phyloP scores from a whole-genome alignment of 2,797 vertebrate species.

The Pteronotus mesoamericanus region DNA sequence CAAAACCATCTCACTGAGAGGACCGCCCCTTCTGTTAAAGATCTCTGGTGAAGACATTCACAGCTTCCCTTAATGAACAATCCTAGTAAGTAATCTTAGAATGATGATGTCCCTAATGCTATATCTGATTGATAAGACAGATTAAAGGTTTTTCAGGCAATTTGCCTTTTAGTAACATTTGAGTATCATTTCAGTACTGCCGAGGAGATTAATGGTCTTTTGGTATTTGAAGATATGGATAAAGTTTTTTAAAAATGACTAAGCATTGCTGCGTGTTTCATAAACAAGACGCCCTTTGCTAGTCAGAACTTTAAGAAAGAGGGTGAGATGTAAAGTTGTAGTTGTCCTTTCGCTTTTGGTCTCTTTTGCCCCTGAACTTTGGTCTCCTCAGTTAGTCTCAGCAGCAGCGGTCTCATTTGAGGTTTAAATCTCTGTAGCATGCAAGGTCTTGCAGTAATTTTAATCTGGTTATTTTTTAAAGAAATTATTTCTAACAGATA shows the following conservation, averaged over 20 bases:
- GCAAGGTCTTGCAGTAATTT: conserved; percentile 19
- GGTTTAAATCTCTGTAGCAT: background rate
- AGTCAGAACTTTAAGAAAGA: background rate
- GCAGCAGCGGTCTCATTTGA: background rate
- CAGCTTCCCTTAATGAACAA: background rate
- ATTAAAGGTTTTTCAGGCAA: background rate
- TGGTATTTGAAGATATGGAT: background rate
- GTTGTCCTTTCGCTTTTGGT: background rate
- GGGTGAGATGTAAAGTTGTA: background rate
- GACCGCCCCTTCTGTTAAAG: background rate
- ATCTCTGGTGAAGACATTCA: background rate
- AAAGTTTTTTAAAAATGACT: background rate
- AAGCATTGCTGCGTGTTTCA: background rate
- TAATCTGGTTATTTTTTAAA: background rate
- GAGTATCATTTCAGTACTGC: background rate
- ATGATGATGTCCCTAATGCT: background rate
- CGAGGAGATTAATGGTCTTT: background rate
- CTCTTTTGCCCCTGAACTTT: background rate
- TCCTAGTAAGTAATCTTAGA: background rate
- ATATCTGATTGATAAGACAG: background rate
- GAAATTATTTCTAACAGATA: conserved; percentile 26
- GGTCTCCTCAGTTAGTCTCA: background rate
- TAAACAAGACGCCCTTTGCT: conserved; percentile 12
- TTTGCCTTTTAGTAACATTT: background rate
- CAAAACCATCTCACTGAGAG: background rate